Evolutionary conservation across 1,140 invertebrate species (phyloP).

Genomic region (Caerostris darwini): DNA sequence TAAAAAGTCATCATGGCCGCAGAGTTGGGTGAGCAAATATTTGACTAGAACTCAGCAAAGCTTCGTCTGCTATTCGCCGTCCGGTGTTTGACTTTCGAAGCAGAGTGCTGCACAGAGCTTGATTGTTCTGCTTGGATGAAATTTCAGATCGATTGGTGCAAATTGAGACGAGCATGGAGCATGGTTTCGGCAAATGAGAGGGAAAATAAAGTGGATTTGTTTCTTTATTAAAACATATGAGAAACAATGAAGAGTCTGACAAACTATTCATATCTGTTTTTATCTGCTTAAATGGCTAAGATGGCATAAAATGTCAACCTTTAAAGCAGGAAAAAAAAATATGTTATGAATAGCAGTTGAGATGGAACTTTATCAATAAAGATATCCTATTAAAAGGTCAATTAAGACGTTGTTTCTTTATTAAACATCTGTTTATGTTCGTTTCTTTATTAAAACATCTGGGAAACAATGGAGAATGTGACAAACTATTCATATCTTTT

Average conservation of each 20-base stretch:
- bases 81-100: slow-evolving; percentile 60
- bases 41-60: slow-evolving; percentile 66
- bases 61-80: neutral
- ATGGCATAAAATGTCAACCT: too few species aligned
- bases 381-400: too few species aligned
- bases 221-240: neutral
- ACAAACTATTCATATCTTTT: too few species aligned
- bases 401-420: too few species aligned
- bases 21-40: slow-evolving; percentile 70
- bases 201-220: neutral
- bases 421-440: too few species aligned
- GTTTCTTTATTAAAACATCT: neutral
- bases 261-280: too few species aligned
- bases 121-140: slow-evolving; percentile 14
- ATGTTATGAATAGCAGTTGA: too few species aligned
- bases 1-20: slow-evolving; percentile 71
- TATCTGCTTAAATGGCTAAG: too few species aligned
- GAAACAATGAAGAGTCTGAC: too few species aligned
- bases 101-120: slow-evolving; percentile 1
- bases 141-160: neutral
- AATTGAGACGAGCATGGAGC: neutral
- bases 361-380: too few species aligned
- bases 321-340: too few species aligned
- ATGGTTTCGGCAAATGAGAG: neutral
- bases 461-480: too few species aligned